Base-by-base conservation (phyloP, 2,113 vertebrate genomes). In the Caranx ignobilis region DNA sequence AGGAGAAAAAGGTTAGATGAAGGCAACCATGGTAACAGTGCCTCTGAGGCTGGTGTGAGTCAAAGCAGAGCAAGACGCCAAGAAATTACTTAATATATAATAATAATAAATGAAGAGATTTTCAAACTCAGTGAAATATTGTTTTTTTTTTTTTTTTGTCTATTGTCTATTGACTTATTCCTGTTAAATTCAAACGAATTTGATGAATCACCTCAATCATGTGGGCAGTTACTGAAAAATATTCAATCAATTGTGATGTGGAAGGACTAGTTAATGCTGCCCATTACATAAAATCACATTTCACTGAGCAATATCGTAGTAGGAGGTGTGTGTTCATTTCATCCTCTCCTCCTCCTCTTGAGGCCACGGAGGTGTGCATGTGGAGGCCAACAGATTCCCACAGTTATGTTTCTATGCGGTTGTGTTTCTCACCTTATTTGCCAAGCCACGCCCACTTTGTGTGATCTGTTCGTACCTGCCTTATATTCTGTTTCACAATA, bases 11-110 rank as follows among this genome's bases (percentile, higher is more conserved):
- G 1, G 15, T 18, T 19, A 57, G 60, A 86, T 56, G 63, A 60
- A 76, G 35, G 78, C 48, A 79, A 73, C 78, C 71, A 76, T 79
- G 84, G 87, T 31, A 79, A 84, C 67, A 0, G 55, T 61, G 50
- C 56, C 16, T 81, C 41, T 45, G 61, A 81, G 66, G 50, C 55
- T 69, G 34, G 43, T 78, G 34, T 62, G 72, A 74, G 73, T 65
- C 64, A 68, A 60, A 78, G 48, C 15, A 52, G 47, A 77, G 57
- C 56, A 57, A 66, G 60, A 43, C 2, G n/a, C 50, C 61, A 81
- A 70, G 54, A 76, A 66, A 55, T 66, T 2, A 71, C n/a, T 77
- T 69, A 10, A 50, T 19, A 52, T 26, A 26, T 26, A 26, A 26
- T 26, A n/a, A 57, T 39, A 57, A 54, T 41, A 18, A n/a, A 26